Base-by-base conservation (phyloP, 1,140 invertebrate genomes). In the Drosophila bifasciata region DNA sequence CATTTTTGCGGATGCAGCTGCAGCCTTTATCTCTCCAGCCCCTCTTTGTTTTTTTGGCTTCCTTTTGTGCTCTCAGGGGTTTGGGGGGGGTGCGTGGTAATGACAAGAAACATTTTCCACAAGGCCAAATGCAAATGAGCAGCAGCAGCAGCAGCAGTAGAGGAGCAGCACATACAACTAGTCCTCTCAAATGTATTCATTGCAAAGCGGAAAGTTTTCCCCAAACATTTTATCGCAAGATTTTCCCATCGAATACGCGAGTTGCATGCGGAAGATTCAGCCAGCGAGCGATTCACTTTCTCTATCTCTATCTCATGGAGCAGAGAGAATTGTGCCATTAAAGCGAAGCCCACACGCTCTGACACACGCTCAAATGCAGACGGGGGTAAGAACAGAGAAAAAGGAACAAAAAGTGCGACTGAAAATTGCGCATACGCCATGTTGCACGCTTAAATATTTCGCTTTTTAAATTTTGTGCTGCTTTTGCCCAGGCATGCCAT, bases 111-210 rank as follows among this genome's bases (percentile, higher is more conserved):
- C 84, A 75, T 86, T 78, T 78, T 75, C 78, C 61, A 48, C 81
- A 85, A 85, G 77, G 77, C 77, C 73, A 63, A 78, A 81, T 81
- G 77, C 73, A 86, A 86, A 86, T 77, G 80, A 75, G 66, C 48
- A 73, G 77, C 44, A 53, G 44, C 44, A 66, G 25, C 71, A 52
- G 41, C 51, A 62, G 36, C 44, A 52, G 36, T 28, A 51, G 23
- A 25, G 7, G 5, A 6, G 1, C 32, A 36, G 32, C 32, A 13
- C 32, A 36, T 13, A 45, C 39, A 57, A 28, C 53, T 61, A 68
- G 72, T 75, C 67, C 62, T 62, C 58, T 53, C 50, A 49, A 55
- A 69, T 75, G 59, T 62, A 62, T 64, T 69, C 57, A 80, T 79
- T 50, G 43, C 45, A 43, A 55, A 19, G 50, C 25, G 39, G 36